Base-by-base conservation (phyloP, 2,113 vertebrate genomes). In the Verasper variegatus region DNA sequence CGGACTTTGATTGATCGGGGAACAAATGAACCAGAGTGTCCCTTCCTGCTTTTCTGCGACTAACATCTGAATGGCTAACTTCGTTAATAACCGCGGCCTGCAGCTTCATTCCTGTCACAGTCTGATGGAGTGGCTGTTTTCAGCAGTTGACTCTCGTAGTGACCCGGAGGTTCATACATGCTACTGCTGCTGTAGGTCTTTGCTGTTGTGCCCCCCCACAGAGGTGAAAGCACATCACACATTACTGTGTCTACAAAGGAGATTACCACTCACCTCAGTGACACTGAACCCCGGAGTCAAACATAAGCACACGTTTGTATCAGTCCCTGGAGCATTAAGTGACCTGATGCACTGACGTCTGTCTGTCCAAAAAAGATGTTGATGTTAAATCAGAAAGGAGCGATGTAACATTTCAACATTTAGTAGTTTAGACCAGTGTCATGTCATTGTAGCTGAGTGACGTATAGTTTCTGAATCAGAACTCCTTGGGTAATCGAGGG, bases 1-100 rank as follows among this genome's bases (percentile, higher is more conserved):
- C 58, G 40, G 81, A n/a, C 85, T 88, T 76, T 92, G 91, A 93
- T 91, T 91, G 92, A 92, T 92, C 78, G 21, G 83, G 59, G 64
- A 86, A 87, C 83, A 86, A 91, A 74, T 86, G 78, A 57, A 68
- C 21, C 83, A 80, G 76, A 74, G 83, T 88, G 57, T 82, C 81
- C 71, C 73, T 58, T 74, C 75, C 82, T 74, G 74, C 65, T 51
- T 86, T 86, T 87, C 77, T 76, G 69, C 58, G 68, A 83, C 68
- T 27, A 47, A 68, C 76, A 86, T 86, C 61, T 88, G 85, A 93
- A 93, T 82, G 71, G 80, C 58, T 87, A 91, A 91, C 80, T 90
- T 51, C 74, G 82, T 91, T 91, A 76, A 82, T 91, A 84, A 80
- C 60, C 56, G 24, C 47, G 1, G 80, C 83, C 79, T 76, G 87